phyloP scores from a whole-genome alignment of 2,797 vertebrate species.

The Pseudochirops cupreus region DNA sequence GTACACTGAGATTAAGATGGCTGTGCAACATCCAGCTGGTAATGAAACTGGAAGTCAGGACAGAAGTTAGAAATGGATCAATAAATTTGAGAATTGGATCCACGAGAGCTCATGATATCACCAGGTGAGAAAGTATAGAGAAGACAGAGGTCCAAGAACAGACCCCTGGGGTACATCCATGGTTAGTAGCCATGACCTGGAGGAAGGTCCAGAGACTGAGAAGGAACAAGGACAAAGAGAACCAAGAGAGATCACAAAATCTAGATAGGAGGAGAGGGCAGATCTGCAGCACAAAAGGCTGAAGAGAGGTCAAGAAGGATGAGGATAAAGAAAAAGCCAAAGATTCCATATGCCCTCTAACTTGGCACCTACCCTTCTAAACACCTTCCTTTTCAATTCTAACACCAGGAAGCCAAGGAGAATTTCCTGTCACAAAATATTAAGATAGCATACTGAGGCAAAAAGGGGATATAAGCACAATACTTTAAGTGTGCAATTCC shows the following conservation, averaged over 20 bases:
- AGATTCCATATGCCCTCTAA: constrained; percentile 30
- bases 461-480: constrained; percentile 20
- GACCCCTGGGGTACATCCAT: not conserved
- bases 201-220: not conserved
- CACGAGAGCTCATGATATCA: no score
- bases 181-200: no score
- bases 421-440: constrained; percentile 26
- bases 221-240: not conserved
- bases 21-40: not conserved
- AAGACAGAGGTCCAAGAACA: not conserved
- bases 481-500: constrained; percentile 14
- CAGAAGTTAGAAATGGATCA: not conserved
- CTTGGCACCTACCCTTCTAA: not conserved
- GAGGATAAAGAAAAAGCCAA: not conserved
- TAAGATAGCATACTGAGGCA: constrained; percentile 19
- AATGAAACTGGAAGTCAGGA: not conserved
- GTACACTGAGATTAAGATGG: not conserved
- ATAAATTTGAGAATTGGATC: not conserved
- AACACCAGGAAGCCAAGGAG: constrained; percentile 41
- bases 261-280: not conserved
- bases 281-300: no score
- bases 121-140: not conserved
- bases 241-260: not conserved
- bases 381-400: constrained; percentile 50
- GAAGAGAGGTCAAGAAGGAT: no score